A percentile compares a stretch with the other conserved stretches of the same genome.
phyloP scores from a whole-genome alignment of 1,140 invertebrate genomes.

The Paracyclopina nana region DNA sequence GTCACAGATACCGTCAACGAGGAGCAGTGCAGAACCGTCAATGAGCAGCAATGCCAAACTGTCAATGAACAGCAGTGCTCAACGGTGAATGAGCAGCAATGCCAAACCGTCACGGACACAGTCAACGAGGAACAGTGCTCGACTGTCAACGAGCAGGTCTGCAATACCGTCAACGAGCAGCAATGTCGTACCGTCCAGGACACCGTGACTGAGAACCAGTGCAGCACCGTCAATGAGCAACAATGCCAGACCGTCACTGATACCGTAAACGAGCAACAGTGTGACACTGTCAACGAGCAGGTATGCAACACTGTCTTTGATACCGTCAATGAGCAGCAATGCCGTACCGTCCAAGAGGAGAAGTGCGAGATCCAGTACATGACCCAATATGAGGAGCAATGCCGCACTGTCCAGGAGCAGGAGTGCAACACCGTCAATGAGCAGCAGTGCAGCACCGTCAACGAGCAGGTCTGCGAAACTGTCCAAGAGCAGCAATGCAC shows the following conservation, averaged over 20 bases:
- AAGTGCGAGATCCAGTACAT: slow-evolving; percentile 13
- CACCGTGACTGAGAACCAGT: slow-evolving; percentile 13
- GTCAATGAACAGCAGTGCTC: slow-evolving; percentile 12
- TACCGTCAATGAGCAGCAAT: slow-evolving; percentile 14
- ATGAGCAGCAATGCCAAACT: slow-evolving; percentile 9
- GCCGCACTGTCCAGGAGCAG: slow-evolving; percentile 14
- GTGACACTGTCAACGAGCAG: slow-evolving; percentile 1
- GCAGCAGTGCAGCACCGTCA: slow-evolving; percentile 13
- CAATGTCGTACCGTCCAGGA: slow-evolving; percentile 6
- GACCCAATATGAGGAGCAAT: slow-evolving; percentile 10
- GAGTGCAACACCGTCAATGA: slow-evolving; percentile 9
- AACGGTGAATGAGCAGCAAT: slow-evolving; percentile 2
- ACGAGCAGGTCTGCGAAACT: slow-evolving; percentile 10
- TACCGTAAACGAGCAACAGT: slow-evolving; percentile 10
- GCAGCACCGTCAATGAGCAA: slow-evolving; percentile 13
- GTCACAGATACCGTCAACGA: slow-evolving; percentile 9
- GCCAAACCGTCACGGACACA: slow-evolving; percentile 1
- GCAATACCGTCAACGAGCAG: slow-evolving; percentile 14
- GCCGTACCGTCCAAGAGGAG: slow-evolving; percentile 12
- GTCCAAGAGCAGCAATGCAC: slow-evolving; percentile 13
- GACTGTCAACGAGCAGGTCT: slow-evolving; percentile 12
- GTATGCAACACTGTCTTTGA: slow-evolving; percentile 9
- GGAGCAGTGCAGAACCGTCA: slow-evolving; percentile 12
- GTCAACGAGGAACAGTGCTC: slow-evolving; percentile 9
- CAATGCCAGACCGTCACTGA: slow-evolving; percentile 9